A percentile compares a stretch with the other conserved stretches of the same genome.
Evolutionary conservation across 2,797 vertebrate genomes (phyloP).

Genomic region (Crenuchus spilurus): DNA sequence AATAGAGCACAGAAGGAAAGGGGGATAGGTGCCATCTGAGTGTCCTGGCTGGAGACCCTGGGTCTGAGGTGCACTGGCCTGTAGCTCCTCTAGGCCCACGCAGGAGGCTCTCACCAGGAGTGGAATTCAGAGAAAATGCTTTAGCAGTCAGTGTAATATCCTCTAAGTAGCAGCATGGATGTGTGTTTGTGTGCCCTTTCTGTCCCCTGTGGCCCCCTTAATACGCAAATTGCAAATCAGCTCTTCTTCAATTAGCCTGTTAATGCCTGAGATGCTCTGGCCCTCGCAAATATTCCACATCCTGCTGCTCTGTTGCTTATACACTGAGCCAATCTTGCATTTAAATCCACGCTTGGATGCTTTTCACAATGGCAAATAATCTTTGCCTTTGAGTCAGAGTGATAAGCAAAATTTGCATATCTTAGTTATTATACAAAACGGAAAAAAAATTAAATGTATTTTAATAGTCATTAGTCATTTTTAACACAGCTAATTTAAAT

Average conservation of each 20-base stretch:
- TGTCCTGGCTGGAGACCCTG: conserved; percentile 13
- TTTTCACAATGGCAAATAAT: not conserved
- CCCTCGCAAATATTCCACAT: not conserved
- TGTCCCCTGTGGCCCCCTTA: conserved; percentile 8
- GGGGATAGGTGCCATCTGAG: conserved; percentile 6
- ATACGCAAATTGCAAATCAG: conserved; percentile 33
- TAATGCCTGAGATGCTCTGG: conserved; percentile 12
- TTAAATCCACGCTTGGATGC: not conserved
- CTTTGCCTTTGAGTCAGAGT: not conserved
- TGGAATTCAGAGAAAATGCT: conserved; percentile 22
- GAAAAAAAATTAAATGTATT: too few relatives aligned
- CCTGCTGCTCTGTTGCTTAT: not conserved
- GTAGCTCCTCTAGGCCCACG: conserved; percentile 1
- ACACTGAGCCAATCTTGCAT: not conserved
- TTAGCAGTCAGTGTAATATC: not conserved
- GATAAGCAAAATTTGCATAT: too few relatives aligned
- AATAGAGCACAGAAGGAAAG: not conserved
- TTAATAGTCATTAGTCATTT: not conserved
- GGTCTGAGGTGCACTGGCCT: conserved; percentile 2
- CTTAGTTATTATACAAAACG: too few relatives aligned
- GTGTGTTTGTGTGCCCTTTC: not conserved
- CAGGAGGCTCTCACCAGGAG: conserved; percentile 1
- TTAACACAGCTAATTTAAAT: not conserved
- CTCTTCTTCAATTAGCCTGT: conserved; percentile 22
- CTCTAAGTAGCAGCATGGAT: conserved; percentile 1